These are phyloP conservation scores for Phocoena phocoena DNA, from an alignment of 2,113 vertebrate species.

Conservation along the genomic window DNA sequence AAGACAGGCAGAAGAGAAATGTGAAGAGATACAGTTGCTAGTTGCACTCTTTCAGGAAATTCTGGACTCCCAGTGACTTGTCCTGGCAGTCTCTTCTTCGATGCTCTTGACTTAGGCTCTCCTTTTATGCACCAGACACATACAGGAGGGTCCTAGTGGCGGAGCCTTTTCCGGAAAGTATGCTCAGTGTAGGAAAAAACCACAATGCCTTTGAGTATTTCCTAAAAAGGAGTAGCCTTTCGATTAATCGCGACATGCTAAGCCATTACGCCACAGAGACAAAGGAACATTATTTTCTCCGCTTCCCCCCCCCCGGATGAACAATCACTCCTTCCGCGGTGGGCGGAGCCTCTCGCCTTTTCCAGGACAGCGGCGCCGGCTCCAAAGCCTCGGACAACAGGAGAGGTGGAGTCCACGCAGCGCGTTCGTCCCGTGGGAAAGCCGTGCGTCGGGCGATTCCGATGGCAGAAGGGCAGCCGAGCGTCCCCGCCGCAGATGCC, in stretches of 20 bases:
- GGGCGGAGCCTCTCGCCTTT: fast-evolving
- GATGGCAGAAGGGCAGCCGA: not conserved
- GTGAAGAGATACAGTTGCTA: not conserved
- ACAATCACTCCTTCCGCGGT: not conserved
- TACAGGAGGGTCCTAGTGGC: no score
- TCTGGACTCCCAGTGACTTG: not conserved
- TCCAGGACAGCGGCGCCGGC: no score
- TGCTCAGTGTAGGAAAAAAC: not conserved
- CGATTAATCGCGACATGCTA: not conserved
- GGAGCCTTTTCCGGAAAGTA: not conserved
- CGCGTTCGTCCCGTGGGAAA: not conserved
- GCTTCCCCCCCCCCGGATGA: not conserved
- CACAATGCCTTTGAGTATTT: not conserved
- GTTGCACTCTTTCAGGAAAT: no score
- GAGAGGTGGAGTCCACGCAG: fast-evolving
- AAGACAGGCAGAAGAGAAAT: not conserved
- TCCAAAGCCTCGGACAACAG: not conserved
- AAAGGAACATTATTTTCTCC: fast-evolving
- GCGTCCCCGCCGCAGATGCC: not conserved
- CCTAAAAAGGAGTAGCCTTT: not conserved
- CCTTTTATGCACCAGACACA: not conserved
- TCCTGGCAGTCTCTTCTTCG: no score
- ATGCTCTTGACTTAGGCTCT: not conserved
- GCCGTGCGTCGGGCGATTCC: not conserved
- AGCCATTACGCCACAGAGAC: not conserved